A percentile compares a stretch with the other conserved stretches of the same genome.
Conservation (phyloP, 1,140 invertebrate genomes). For the Babylonia areolata region DNA sequence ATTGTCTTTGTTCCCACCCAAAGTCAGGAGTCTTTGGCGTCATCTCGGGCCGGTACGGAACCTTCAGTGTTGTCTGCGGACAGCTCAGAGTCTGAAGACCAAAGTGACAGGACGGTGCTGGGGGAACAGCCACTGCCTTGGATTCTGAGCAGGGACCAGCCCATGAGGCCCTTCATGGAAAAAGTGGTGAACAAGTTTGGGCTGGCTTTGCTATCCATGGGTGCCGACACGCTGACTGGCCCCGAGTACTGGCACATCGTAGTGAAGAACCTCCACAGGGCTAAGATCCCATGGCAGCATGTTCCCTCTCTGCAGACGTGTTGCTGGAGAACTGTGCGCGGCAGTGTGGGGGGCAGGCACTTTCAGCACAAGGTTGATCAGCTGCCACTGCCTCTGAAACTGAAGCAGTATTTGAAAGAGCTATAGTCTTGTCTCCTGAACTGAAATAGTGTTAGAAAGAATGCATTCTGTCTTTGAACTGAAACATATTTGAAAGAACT, state of each 20-base stretch:
- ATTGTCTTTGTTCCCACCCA: too few species aligned
- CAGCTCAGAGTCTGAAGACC: too few species aligned
- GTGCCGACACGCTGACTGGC: neutral
- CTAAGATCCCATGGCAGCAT: neutral
- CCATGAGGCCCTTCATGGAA: conserved; percentile 4
- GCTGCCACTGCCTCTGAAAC: neutral
- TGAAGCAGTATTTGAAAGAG: conserved; percentile 1
- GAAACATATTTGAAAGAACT: too few species aligned
- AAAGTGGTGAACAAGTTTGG: conserved; percentile 15
- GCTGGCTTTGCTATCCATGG: conserved; percentile 19
- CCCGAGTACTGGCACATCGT: conserved; percentile 9
- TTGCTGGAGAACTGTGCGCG: neutral
- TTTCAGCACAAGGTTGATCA: neutral
- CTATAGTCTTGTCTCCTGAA: neutral
- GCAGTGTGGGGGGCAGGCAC: neutral
- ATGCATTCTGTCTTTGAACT: too few species aligned
- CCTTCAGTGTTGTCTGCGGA: too few species aligned
- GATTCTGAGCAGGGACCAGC: neutral
- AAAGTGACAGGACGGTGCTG: too few species aligned
- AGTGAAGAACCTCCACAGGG: neutral
- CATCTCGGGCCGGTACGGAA: too few species aligned
- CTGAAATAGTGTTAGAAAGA: too few species aligned
- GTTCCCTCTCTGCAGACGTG: neutral
- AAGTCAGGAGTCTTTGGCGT: too few species aligned
- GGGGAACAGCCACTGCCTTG: too few species aligned